A percentile compares a stretch with the other conserved stretches of the same genome.
phyloP scores from a whole-genome alignment of 2,888 invertebrate genomes.

The Miltochrista miniata region DNA sequence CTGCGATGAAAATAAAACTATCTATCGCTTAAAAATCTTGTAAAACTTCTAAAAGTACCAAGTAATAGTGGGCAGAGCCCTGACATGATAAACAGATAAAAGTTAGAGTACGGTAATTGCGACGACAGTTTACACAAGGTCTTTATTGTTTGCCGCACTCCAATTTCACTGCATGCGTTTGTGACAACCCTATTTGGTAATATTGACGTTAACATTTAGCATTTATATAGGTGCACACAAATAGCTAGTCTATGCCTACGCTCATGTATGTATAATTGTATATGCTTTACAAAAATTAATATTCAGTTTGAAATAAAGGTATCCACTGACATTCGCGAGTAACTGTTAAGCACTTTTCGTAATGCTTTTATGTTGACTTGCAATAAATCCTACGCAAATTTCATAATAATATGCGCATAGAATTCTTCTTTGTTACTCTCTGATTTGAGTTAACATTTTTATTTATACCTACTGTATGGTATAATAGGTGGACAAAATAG shows the following conservation, averaged over 20 bases:
- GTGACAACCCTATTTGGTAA: conserved; percentile 49
- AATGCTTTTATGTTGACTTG: conserved; percentile 33
- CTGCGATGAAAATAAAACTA: no score
- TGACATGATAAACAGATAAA: conserved; percentile 9
- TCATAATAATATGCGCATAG: no score
- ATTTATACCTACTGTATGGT: no score
- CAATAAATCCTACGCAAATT: no score
- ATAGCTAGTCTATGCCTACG: conserved; percentile 39
- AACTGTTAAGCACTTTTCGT: conserved; percentile 52
- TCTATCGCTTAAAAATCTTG: no score
- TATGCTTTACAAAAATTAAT: conserved; percentile 44
- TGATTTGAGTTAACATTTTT: no score
- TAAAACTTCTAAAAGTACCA: no score
- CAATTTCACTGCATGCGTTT: conserved; percentile 23
- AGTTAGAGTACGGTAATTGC: conserved; percentile 6
- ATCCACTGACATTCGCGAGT: conserved; percentile 41
- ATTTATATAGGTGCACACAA: conserved; percentile 27
- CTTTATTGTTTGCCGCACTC: conserved; percentile 29
- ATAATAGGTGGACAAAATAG: conserved; percentile 31
- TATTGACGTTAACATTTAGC: conserved; percentile 52
- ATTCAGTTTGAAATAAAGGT: conserved; percentile 56
- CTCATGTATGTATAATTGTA: conserved; percentile 33
- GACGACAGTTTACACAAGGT: conserved; percentile 22
- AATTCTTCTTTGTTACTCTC: no score
- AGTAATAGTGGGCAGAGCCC: no score